Evolutionary conservation across 2,113 vertebrate species (phyloP).

Genomic region (Solea senegalensis): DNA sequence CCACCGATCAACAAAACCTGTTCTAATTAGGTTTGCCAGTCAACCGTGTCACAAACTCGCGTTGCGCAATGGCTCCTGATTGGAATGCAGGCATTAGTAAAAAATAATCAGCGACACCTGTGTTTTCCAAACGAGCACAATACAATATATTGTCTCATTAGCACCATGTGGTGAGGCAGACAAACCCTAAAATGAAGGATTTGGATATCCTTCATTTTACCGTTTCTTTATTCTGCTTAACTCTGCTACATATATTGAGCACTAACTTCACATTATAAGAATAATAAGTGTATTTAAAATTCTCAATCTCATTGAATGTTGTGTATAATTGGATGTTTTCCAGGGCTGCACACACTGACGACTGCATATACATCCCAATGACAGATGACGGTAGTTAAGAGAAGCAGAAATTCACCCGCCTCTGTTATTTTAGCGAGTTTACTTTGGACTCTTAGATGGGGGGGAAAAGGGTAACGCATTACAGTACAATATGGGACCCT

Average conservation of each 20-base stretch:
- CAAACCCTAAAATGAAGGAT: too few species aligned
- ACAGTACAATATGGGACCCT: conserved; percentile 35
- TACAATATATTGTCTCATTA: conserved; percentile 7
- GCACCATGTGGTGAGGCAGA: neutral
- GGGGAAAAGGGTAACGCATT: conserved; percentile 20
- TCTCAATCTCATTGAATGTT: neutral
- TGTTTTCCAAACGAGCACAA: conserved; percentile 15
- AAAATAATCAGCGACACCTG: neutral
- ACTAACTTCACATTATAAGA: neutral
- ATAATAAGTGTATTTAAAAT: conserved; percentile 1
- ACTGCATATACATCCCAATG: neutral
- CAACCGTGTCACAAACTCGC: neutral
- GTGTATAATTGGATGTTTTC: neutral
- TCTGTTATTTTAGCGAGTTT: conserved; percentile 21
- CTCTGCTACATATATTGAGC: neutral
- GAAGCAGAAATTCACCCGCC: conserved; percentile 9
- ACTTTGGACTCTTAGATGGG: conserved; percentile 55
- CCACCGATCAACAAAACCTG: neutral
- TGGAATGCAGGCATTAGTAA: neutral
- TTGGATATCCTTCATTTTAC: too few species aligned
- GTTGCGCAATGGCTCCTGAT: conserved; percentile 1
- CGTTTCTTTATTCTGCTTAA: too few species aligned
- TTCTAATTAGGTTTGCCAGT: neutral
- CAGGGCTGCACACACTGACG: neutral
- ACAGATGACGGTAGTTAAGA: neutral